Base-by-base conservation (phyloP, 2,888 invertebrate genomes). In the Drosophila imparisetae region DNA sequence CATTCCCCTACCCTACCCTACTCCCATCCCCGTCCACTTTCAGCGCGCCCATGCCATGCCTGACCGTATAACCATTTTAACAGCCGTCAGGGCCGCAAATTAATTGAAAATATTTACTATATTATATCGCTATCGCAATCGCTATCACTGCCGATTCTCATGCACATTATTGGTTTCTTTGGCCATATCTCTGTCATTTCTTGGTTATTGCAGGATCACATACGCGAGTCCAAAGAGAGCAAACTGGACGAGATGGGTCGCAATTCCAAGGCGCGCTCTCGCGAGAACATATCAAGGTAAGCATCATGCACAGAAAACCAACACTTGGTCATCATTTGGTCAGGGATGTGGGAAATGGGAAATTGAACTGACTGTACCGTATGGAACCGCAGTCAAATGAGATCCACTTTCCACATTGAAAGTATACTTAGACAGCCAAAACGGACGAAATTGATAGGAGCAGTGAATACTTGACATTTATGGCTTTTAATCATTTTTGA, bases 171-270 rank as follows among this genome's bases (percentile, higher is more conserved):
- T 60, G 53, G 55, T 61, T 75, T 57, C 66, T 53, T 10, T 59
- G 69, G 66, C 72, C 76, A 78, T 69, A 66, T 72, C 61, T 66
- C 59, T 58, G 66, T 48, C 67, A 63, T 75, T 65, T 67, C 54
- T 70, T 36, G 52, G 54, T 65, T 52, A 58, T 88, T 93, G 24
- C 93, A 96, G 96, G 96, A 95, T 83, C 95, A 96, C 92, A 95
- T 97, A 87, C 94, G 96, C 8, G 96, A 96, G 86, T 97, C 97
- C 0, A 95, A 96, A 66, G 97, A 97, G 91, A 96, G 96, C 85
- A 95, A 96, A 45, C 93, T 97, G 70, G 96, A 97, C 91, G 95
- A 95, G 90, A 92, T 95, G 78, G 95, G 95, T 1, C 91, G 93
- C 64, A 86, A 88, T 54, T 93, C 93, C 27, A 93, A 93, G 71